Evolutionary conservation across 1,140 invertebrate genomes (phyloP).

Genomic region (Drosophila pallidifrons): DNA sequence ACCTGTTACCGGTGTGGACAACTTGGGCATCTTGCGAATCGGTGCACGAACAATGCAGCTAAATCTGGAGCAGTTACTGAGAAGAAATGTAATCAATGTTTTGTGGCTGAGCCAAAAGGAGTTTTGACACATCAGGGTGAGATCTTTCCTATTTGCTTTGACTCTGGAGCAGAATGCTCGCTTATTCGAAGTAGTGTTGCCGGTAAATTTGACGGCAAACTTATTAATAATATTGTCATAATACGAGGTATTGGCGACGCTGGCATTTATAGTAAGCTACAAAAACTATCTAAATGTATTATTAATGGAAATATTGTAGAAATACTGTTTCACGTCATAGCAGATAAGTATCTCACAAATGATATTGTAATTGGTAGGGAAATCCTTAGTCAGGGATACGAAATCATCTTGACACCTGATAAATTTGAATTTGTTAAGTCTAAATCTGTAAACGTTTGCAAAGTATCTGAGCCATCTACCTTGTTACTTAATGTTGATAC

Average conservation of each 20-base stretch:
- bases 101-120: slow-evolving; percentile 22
- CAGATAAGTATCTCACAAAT: slow-evolving; percentile 28
- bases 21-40: slow-evolving; percentile 33
- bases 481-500: slow-evolving; percentile 11
- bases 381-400: slow-evolving; percentile 29
- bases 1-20: slow-evolving; percentile 19
- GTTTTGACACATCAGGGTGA: slow-evolving; percentile 12
- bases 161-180: slow-evolving; percentile 16
- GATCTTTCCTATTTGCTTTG: slow-evolving; percentile 17
- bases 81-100: slow-evolving; percentile 27
- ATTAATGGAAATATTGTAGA: slow-evolving; percentile 23
- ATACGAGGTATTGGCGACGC: not conserved
- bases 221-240: not conserved
- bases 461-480: slow-evolving; percentile 15
- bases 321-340: slow-evolving; percentile 27
- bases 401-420: slow-evolving; percentile 23
- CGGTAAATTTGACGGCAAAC: not conserved
- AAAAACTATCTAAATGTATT: slow-evolving; percentile 16
- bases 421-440: slow-evolving; percentile 24
- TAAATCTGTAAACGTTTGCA: slow-evolving; percentile 13
- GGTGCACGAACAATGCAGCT: slow-evolving; percentile 6
- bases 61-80: slow-evolving; percentile 7
- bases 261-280: not conserved
- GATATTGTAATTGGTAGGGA: slow-evolving; percentile 16
- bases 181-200: slow-evolving; percentile 1